These are phyloP conservation scores for Margaritifera margaritifera DNA, from an alignment of 2,888 invertebrate species.

Conservation along the genomic window DNA sequence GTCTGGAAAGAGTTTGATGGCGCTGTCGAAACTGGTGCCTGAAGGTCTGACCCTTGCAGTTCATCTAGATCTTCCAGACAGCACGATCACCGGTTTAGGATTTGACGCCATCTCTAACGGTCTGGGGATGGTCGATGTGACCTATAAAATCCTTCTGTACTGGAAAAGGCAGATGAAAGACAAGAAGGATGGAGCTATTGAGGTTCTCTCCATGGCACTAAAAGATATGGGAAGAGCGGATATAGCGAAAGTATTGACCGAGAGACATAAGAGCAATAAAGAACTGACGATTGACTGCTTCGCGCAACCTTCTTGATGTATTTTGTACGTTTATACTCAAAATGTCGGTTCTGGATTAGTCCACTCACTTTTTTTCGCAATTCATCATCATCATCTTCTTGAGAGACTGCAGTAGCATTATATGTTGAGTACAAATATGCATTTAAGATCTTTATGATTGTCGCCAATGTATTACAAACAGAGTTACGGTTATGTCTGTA, in stretches of 20 bases:
- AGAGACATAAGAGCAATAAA: slow-evolving; percentile 59
- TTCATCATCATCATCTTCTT: too few species aligned
- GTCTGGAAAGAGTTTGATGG: slow-evolving; percentile 66
- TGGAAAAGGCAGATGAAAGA: slow-evolving; percentile 68
- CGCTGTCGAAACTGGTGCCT: slow-evolving; percentile 63
- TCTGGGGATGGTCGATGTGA: slow-evolving; percentile 67
- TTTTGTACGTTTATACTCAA: too few species aligned
- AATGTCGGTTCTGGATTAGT: too few species aligned
- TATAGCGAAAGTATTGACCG: slow-evolving; percentile 56
- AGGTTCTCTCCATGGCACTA: slow-evolving; percentile 56
- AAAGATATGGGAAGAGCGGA: slow-evolving; percentile 64
- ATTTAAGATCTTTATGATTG: too few species aligned
- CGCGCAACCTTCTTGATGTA: slow-evolving; percentile 9
- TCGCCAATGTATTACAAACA: too few species aligned
- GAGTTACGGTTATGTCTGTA: too few species aligned
- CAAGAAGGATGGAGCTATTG: slow-evolving; percentile 61
- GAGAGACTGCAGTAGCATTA: too few species aligned
- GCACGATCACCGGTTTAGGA: slow-evolving; percentile 70
- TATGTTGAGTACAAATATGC: too few species aligned
- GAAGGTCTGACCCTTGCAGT: slow-evolving; percentile 71
- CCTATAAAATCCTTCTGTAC: slow-evolving; percentile 69
- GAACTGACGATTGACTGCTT: slow-evolving; percentile 62
- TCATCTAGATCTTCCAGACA: slow-evolving; percentile 70
- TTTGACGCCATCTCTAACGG: slow-evolving; percentile 71
- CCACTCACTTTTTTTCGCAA: too few species aligned